phyloP scores from a whole-genome alignment of 37 sponge, comb jelly and placozoan genomes.

The Sycon ciliatum region DNA sequence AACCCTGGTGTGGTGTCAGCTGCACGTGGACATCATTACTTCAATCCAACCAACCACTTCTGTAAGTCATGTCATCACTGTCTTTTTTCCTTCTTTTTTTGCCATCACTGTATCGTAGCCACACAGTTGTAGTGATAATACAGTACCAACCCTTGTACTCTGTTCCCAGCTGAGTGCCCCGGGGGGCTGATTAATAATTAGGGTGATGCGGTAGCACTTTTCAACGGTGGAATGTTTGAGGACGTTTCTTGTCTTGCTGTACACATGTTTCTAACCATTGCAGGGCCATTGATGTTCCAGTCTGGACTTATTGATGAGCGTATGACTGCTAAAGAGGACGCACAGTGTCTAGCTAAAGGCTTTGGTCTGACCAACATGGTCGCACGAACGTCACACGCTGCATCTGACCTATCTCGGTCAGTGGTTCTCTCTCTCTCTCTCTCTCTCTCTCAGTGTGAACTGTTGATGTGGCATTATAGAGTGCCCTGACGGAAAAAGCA shows the following conservation, averaged over 20 bases:
- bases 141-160: too few species aligned
- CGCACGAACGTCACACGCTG: slow-evolving; percentile 63
- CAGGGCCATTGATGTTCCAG: slow-evolving; percentile 81
- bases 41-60: slow-evolving; percentile 81
- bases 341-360: slow-evolving; percentile 58
- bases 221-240: too few species aligned
- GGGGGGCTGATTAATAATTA: too few species aligned
- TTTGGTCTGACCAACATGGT: slow-evolving; percentile 91
- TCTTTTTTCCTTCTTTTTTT: neutral
- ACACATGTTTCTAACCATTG: neutral
- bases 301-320: slow-evolving; percentile 64
- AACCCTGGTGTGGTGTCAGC: slow-evolving; percentile 90
- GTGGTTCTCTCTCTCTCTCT: too few species aligned
- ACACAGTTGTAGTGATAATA: too few species aligned
- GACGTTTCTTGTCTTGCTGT: too few species aligned
- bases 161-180: too few species aligned
- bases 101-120: too few species aligned
- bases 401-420: slow-evolving; percentile 68
- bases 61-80: slow-evolving; percentile 37
- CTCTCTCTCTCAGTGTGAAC: too few species aligned
- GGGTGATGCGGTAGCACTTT: too few species aligned
- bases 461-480: too few species aligned
- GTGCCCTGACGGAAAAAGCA: too few species aligned
- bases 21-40: slow-evolving; percentile 79
- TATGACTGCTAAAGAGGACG: slow-evolving; percentile 65